phyloP scores from a whole-genome alignment of 1,140 invertebrate genomes.

The Drosophila busckii region DNA sequence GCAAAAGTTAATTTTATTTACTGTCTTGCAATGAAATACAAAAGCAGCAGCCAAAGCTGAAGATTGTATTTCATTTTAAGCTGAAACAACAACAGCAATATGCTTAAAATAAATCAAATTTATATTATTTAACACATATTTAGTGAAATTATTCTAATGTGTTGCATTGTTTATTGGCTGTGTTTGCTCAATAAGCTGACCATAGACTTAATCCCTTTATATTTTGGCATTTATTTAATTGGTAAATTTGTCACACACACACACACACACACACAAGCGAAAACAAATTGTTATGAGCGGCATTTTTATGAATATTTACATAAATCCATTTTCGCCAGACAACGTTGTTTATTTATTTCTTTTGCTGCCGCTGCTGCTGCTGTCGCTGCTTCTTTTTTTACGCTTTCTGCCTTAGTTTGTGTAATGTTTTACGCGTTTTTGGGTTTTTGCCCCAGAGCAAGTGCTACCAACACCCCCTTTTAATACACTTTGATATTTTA shows the following conservation, averaged over 20 bases:
- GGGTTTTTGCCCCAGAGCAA: too few relatives aligned
- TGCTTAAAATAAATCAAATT: too few relatives aligned
- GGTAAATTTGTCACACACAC: constrained; percentile 59
- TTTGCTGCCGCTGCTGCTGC: constrained; percentile 17
- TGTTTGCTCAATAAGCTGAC: constrained; percentile 42
- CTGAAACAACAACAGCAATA: too few relatives aligned
- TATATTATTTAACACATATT: constrained; percentile 4
- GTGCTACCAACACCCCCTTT: too few relatives aligned
- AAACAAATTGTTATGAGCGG: constrained; percentile 53
- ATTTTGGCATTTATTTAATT: constrained; percentile 68
- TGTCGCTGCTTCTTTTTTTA: constrained; percentile 5
- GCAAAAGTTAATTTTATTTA: too few relatives aligned
- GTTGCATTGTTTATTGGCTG: constrained; percentile 23
- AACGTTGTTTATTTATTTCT: constrained; percentile 28
- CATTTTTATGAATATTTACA: constrained; percentile 59
- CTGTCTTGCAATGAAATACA: too few relatives aligned
- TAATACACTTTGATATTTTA: too few relatives aligned
- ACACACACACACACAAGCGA: constrained; percentile 6
- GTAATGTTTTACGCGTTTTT: constrained; percentile 28
- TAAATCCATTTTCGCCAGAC: constrained; percentile 53
- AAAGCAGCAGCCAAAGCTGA: too few relatives aligned
- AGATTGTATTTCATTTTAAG: too few relatives aligned
- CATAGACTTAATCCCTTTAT: constrained; percentile 58
- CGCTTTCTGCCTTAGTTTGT: constrained; percentile 3
- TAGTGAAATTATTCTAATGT: constrained; percentile 15